phyloP scores from a whole-genome alignment of 2,113 vertebrate genomes.

The Chionodraco myersi region DNA sequence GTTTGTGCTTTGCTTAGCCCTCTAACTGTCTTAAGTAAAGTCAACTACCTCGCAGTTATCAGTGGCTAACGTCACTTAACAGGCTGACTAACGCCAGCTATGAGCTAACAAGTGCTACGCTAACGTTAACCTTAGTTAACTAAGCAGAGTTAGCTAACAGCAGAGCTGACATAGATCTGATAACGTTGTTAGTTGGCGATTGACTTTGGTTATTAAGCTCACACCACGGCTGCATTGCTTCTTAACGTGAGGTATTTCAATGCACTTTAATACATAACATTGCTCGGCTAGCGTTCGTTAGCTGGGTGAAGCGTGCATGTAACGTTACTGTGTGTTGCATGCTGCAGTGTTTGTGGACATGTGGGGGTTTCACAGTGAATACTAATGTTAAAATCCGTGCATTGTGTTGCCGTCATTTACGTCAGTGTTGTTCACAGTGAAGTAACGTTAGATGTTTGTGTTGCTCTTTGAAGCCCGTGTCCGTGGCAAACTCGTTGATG shows the following conservation, averaged over 20 bases:
- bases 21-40: neutral
- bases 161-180: neutral
- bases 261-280: slow-evolving; percentile 1
- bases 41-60: slow-evolving; percentile 3
- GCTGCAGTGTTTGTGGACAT: slow-evolving; percentile 24
- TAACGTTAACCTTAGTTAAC: slow-evolving; percentile 55
- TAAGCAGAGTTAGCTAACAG: slow-evolving; percentile 37
- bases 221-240: neutral
- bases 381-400: neutral
- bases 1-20: slow-evolving; percentile 1
- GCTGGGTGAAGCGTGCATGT: slow-evolving; percentile 52
- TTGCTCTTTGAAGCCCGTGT: slow-evolving; percentile 21
- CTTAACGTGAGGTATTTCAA: neutral
- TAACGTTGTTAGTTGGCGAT: neutral
- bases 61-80: slow-evolving; percentile 24
- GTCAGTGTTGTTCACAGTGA: neutral
- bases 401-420: neutral
- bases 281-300: slow-evolving; percentile 25
- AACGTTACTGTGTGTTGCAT: slow-evolving; percentile 13
- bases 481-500: slow-evolving; percentile 63
- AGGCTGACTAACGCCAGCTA: slow-evolving; percentile 60
- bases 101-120: slow-evolving; percentile 66
- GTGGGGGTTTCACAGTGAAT: neutral
- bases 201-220: neutral
- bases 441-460: neutral